Conservation (phyloP, 53 echinoderm and acorn worm genomes). For the Paracentrotus lividus region DNA sequence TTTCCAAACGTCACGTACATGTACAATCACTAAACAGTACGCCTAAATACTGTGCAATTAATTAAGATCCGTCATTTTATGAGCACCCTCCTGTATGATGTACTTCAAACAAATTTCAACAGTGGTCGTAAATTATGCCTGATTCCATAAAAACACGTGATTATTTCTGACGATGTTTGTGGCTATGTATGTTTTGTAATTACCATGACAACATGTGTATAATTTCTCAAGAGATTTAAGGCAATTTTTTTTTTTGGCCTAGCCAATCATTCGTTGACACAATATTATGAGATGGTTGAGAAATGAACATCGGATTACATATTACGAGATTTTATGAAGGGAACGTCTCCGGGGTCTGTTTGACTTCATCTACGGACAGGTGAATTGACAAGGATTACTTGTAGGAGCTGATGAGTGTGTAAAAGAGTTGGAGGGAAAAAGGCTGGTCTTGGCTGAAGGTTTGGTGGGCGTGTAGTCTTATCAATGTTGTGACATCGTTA, state of each 20-base stretch:
- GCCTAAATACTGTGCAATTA: neutral
- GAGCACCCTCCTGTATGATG: neutral
- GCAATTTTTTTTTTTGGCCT: neutral
- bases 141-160: neutral
- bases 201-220: neutral
- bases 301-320: neutral
- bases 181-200: neutral
- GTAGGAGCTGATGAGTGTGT: no score
- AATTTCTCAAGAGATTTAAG: neutral
- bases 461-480: neutral
- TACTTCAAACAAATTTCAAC: neutral
- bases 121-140: neutral
- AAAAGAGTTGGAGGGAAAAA: no score
- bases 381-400: no score
- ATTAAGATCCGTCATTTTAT: neutral
- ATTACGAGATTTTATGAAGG: neutral
- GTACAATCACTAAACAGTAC: neutral
- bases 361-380: no score
- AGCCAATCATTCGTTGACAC: neutral
- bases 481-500: constrained; percentile 30
- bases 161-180: neutral
- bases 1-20: no score
- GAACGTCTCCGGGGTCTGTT: no score
- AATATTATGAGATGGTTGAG: neutral
- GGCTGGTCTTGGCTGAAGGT: no score